These are phyloP conservation scores for Podabrus alpinus DNA, from an alignment of 2,888 invertebrate species.

Conservation along the genomic window DNA sequence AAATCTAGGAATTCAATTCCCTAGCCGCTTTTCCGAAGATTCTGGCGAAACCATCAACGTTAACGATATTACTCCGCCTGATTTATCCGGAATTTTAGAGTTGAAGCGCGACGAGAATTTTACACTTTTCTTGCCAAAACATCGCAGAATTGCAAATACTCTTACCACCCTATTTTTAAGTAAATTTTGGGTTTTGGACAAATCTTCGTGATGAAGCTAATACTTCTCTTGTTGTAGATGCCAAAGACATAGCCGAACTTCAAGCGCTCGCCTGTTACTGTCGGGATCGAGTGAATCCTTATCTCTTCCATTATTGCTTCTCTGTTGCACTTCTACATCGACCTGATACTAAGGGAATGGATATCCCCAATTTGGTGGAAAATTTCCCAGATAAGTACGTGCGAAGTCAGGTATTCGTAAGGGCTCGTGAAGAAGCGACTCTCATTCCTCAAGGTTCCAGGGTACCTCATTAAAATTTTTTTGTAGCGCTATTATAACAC, in stretches of 20 bases:
- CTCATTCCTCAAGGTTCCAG: conserved; percentile 65
- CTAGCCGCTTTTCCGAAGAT: conserved; percentile 64
- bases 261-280: conserved; percentile 70
- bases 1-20: conserved; percentile 61
- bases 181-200: conserved; percentile 48
- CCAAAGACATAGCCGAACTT: conserved; percentile 72
- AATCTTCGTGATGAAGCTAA: neutral
- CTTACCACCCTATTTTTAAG: conserved; percentile 73
- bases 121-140: conserved; percentile 75
- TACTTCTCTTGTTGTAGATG: conserved; percentile 56
- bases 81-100: conserved; percentile 61
- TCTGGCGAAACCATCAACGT: conserved; percentile 60
- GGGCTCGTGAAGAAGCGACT: conserved; percentile 70
- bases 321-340: conserved; percentile 78
- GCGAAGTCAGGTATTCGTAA: conserved; percentile 71
- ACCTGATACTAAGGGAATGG: conserved; percentile 69
- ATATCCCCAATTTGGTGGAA: conserved; percentile 75
- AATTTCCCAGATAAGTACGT: conserved; percentile 83
- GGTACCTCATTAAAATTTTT: conserved; percentile 53
- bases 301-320: conserved; percentile 78
- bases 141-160: conserved; percentile 70
- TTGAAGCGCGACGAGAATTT: conserved; percentile 68
- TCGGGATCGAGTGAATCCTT: conserved; percentile 76
- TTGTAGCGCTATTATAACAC: neutral
- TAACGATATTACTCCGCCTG: conserved; percentile 60